A percentile compares a stretch with the other conserved stretches of the same genome.
Conservation (phyloP, 2,888 invertebrate species). For the Eupithecia subumbrata region DNA sequence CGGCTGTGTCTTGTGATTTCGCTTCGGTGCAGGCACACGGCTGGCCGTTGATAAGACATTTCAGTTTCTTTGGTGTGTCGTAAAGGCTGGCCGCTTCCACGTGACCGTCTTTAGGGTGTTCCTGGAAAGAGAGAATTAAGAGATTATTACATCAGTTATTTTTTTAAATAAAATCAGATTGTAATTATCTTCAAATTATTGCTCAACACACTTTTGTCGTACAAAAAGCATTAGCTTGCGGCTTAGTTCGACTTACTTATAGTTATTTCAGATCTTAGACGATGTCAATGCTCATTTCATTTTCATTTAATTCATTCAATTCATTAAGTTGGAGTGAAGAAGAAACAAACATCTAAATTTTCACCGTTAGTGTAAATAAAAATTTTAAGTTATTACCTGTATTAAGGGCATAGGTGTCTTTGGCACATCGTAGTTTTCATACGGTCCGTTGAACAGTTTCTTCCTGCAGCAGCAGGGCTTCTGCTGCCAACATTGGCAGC, state of each 20-base stretch:
- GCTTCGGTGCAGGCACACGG: slow-evolving; percentile 84
- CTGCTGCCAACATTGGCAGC: slow-evolving; percentile 77
- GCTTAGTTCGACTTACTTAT: too few relatives aligned
- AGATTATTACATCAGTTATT: not conserved
- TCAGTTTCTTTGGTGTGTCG: slow-evolving; percentile 90
- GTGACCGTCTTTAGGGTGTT: slow-evolving; percentile 71
- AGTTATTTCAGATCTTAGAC: too few relatives aligned
- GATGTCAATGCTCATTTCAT: too few relatives aligned
- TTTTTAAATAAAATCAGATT: not conserved
- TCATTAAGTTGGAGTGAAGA: too few relatives aligned
- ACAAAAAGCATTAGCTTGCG: too few relatives aligned
- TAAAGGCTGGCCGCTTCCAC: slow-evolving; percentile 83
- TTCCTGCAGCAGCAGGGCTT: slow-evolving; percentile 73
- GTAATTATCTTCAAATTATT: too few relatives aligned
- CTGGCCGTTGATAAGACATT: slow-evolving; percentile 85
- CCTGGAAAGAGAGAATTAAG: slow-evolving; percentile 56
- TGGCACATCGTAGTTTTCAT: slow-evolving; percentile 92
- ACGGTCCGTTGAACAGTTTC: slow-evolving; percentile 83
- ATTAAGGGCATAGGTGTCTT: slow-evolving; percentile 85
- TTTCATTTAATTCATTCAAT: too few relatives aligned
- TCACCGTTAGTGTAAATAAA: too few relatives aligned
- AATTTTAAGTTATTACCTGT: slow-evolving; percentile 53
- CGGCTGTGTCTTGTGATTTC: slow-evolving; percentile 73
- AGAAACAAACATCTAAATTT: too few relatives aligned
- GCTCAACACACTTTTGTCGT: too few relatives aligned